Evolutionary conservation across 2,113 vertebrate genomes (phyloP).

Genomic region (Telmatochromis sp.): DNA sequence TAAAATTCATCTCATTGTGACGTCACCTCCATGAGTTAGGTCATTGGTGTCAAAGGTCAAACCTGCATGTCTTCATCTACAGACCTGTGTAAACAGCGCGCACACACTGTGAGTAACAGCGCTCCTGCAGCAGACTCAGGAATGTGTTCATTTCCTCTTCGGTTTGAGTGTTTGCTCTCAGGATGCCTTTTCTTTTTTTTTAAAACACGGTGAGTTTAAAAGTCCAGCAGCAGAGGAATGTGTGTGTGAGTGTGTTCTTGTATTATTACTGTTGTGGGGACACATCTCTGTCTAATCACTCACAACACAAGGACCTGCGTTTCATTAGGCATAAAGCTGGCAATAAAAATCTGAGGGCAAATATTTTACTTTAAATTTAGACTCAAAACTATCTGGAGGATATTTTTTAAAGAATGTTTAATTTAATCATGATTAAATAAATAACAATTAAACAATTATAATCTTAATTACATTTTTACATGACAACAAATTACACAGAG

Average conservation of each 20-base stretch:
- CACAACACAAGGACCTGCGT: background rate
- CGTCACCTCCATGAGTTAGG: background rate
- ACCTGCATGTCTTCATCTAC: background rate
- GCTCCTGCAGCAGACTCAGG: constrained; percentile 11
- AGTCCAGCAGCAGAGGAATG: background rate
- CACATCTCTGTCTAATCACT: background rate
- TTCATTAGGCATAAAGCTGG: background rate
- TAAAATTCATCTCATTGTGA: background rate
- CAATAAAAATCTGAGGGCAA: background rate
- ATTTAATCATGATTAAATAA: background rate
- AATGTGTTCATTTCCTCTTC: constrained; percentile 48
- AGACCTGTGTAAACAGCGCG: background rate
- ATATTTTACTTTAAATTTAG: background rate
- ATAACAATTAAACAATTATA: background rate
- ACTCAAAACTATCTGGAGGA: background rate
- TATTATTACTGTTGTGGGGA: background rate
- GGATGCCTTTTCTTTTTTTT: background rate
- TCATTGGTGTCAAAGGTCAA: background rate
- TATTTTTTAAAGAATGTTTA: background rate
- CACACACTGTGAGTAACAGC: background rate
- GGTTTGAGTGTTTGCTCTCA: constrained; percentile 11
- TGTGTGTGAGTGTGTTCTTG: background rate
- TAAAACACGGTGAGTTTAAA: background rate
- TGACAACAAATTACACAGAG: background rate
- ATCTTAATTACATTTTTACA: background rate